Evolutionary conservation across 2,113 vertebrate species (phyloP).

Genomic region (Takifugu flavidus): DNA sequence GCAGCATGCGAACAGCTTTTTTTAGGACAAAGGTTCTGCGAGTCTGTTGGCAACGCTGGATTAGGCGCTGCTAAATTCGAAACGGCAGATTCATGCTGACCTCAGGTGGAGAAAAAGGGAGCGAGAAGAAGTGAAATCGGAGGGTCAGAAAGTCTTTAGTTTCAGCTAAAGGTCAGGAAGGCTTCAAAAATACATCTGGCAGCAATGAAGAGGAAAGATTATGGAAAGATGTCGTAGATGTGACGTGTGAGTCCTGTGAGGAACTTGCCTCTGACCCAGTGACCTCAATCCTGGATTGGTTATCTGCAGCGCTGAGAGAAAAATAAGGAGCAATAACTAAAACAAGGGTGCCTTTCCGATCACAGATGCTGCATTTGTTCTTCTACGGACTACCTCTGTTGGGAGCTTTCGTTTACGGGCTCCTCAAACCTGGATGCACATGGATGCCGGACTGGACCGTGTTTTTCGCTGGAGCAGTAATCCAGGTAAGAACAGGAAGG

Average conservation of each 20-base stretch:
- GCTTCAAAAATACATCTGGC: background rate
- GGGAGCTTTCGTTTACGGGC: conserved; percentile 76
- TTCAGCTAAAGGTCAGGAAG: conserved; percentile 52
- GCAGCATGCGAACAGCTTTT: conserved; percentile 39
- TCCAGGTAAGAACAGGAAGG: conserved; percentile 75
- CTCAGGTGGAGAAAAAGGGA: conserved; percentile 49
- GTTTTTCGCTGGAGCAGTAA: conserved; percentile 81
- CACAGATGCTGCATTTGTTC: conserved; percentile 84
- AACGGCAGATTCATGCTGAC: conserved; percentile 41
- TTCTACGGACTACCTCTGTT: conserved; percentile 85
- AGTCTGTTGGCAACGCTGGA: conserved; percentile 52
- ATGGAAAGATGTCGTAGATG: no score
- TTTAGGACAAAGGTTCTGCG: conserved; percentile 26
- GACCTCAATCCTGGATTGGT: no score
- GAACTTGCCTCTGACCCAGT: no score
- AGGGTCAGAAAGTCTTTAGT: conserved; percentile 36
- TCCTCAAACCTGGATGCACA: conserved; percentile 80
- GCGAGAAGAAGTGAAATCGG: conserved; percentile 19
- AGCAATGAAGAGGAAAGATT: no score
- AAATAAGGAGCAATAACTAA: background rate
- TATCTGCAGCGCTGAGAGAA: no score
- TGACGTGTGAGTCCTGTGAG: no score
- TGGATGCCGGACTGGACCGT: conserved; percentile 88
- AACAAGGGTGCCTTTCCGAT: background rate
- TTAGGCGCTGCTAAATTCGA: no score